phyloP scores from a whole-genome alignment of 2,888 invertebrate genomes.

The Linnaemya tessellans region DNA sequence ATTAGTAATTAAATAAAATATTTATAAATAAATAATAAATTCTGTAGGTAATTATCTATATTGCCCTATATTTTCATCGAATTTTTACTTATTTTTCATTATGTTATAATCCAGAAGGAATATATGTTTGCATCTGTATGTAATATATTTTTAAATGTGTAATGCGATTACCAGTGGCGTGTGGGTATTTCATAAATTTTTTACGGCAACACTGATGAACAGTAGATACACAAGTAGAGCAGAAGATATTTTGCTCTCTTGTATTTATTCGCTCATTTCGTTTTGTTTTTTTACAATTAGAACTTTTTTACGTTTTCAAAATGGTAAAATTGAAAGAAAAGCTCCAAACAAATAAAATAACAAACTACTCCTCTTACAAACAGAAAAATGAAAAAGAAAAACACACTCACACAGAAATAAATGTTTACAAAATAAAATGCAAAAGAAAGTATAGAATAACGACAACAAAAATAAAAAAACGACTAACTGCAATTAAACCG shows the following conservation, averaged over 20 bases:
- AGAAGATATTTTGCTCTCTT: constrained; percentile 48
- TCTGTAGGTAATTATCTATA: too few species aligned
- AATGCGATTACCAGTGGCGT: neutral
- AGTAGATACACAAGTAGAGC: constrained; percentile 1
- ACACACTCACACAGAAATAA: constrained; percentile 6
- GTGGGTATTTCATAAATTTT: neutral
- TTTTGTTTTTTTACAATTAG: constrained; percentile 34
- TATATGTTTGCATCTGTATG: too few species aligned
- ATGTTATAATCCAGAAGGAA: too few species aligned
- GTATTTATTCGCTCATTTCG: constrained; percentile 15
- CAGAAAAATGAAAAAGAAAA: constrained; percentile 1
- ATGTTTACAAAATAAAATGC: constrained; percentile 60
- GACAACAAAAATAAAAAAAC: constrained; percentile 36
- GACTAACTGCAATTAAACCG: constrained; percentile 1
- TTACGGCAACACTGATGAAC: neutral
- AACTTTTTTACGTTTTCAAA: constrained; percentile 23
- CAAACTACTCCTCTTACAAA: neutral
- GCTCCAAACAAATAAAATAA: constrained; percentile 1
- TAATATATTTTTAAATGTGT: neutral
- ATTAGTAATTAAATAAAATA: too few species aligned
- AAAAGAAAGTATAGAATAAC: constrained; percentile 66
- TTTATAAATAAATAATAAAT: too few species aligned
- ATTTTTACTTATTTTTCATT: too few species aligned
- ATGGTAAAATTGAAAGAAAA: constrained; percentile 3
- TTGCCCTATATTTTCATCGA: too few species aligned